Base-by-base conservation (phyloP, 2,113 vertebrate genomes). In the Pedetes capensis region DNA sequence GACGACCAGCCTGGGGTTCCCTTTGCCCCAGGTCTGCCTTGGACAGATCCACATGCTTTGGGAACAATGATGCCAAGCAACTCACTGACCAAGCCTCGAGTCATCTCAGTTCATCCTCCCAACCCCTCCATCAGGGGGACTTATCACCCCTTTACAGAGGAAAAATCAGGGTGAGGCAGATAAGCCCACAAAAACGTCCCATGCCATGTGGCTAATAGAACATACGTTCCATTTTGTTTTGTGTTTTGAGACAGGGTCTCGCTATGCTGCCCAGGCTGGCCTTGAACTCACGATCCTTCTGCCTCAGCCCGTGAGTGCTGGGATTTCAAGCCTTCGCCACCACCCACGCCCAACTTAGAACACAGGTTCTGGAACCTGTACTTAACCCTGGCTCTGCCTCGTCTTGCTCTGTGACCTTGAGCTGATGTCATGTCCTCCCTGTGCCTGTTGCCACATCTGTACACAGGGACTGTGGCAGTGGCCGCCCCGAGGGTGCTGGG, bases 151-250 rank as follows among this genome's bases (percentile, higher is more conserved):
- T 9, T 47, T 4, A 49, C 61, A 61, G 42, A 64, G 69, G 66
- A 25, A 34, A 59, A 49, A 13, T n/a, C 0, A 71, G 55, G 66
- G 2, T 39, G 3, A 32, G 37, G 75, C 55, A 25, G 83, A 47
- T 49, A 23, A 53, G 42, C 57, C 71, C 11, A 12, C 1, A 0
- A 12, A 14, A 0, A 10, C 3, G 57, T n/a, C 32, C 68, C 0
- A 1, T 23, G 87, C 23, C 55, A 5, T 0, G 0, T 39, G 47
- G 61, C 69, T 57, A 9, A 39, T 29, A 42, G 37, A 53, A 16
- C 0, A 16, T 66, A 4, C 16, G n/a, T 17, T 42, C n/a, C 59
- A 44, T 66, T 66, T 34, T 42, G 37, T 12, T n/a, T 69, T 49
- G 66, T 39, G 23, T 11, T 53, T 69, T 55, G 64, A 69, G 64